Percentiles rank a stretch among this genome's conserved stretches.
These are phyloP conservation scores for Psittacula echo DNA, from an alignment of 2,797 vertebrate species.

Conservation along the genomic window DNA sequence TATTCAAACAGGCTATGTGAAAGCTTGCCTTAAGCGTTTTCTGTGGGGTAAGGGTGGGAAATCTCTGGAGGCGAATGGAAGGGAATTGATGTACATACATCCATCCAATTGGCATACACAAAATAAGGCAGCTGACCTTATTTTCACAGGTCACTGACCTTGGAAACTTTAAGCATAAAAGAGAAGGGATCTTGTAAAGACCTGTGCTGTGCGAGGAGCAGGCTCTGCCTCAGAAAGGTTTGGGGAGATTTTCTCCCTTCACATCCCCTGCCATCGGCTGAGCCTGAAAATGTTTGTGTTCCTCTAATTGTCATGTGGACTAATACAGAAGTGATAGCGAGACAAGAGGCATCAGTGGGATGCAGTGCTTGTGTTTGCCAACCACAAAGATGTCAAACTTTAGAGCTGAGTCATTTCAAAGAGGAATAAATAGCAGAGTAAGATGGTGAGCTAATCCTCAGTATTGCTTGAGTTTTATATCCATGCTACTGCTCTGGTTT, in stretches of 20 bases:
- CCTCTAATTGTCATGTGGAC: neutral
- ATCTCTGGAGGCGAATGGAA: neutral
- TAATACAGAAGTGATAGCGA: neutral
- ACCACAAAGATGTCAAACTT: neutral
- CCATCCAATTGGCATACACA: neutral
- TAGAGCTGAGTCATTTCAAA: neutral
- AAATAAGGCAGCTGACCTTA: neutral
- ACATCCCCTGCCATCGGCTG: neutral
- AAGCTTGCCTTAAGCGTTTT: neutral
- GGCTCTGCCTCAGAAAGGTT: neutral
- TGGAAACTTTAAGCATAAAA: neutral
- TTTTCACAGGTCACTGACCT: neutral
- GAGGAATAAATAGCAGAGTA: neutral
- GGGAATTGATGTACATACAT: neutral
- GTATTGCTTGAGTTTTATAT: neutral
- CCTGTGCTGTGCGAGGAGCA: neutral
- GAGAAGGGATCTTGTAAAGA: neutral
- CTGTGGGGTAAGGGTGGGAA: neutral
- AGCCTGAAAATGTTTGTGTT: neutral
- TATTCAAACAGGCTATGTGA: neutral
- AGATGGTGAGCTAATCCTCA: neutral
- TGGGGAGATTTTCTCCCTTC: neutral
- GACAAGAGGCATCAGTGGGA: neutral
- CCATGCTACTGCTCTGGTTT: neutral
- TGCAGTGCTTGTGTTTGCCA: neutral